Percentiles rank a stretch among this genome's conserved stretches.
These are phyloP conservation scores for Sebastes steindachneri DNA, from an alignment of 2,797 vertebrate genomes.

Conservation along the genomic window DNA sequence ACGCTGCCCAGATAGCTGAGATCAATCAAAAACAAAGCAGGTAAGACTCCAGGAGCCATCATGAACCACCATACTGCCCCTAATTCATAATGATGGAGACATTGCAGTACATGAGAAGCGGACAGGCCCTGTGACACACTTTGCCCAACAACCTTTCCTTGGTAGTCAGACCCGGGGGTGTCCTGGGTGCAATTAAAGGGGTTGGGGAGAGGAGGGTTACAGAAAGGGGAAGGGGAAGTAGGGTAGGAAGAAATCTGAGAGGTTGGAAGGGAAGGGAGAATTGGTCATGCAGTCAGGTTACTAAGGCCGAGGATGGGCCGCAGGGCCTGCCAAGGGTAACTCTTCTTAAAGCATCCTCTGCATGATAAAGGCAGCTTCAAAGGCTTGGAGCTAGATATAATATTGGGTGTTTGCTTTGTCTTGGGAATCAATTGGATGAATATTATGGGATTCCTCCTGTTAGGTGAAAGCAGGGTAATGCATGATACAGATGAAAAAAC, in stretches of 20 bases:
- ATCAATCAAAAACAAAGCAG: conserved; percentile 99
- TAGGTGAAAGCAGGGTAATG: conserved; percentile 84
- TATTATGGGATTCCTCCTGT: conserved; percentile 83
- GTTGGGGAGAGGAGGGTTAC: conserved; percentile 63
- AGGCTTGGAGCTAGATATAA: conserved; percentile 82
- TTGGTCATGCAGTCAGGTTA: conserved; percentile 82
- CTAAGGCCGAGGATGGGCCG: conserved; percentile 81
- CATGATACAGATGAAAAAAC: conserved; percentile 81
- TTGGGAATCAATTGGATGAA: conserved; percentile 78
- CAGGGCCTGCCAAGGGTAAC: conserved; percentile 83
- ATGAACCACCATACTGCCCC: conserved; percentile 85
- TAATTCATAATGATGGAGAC: conserved; percentile 91
- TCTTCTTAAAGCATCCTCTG: conserved; percentile 82
- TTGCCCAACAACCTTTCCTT: conserved; percentile 85
- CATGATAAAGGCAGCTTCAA: conserved; percentile 83
- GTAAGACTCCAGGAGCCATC: conserved; percentile 90
- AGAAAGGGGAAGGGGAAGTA: conserved; percentile 59
- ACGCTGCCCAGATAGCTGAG: conserved; percentile 99
- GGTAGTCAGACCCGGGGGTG: conserved; percentile 80
- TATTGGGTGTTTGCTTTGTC: conserved; percentile 74
- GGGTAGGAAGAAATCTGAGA: conserved; percentile 64
- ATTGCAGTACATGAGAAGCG: conserved; percentile 90
- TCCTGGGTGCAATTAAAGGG: conserved; percentile 74
- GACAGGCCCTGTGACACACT: conserved; percentile 88
- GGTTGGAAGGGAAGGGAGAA: conserved; percentile 72